Percentiles rank a stretch among this genome's conserved stretches.
Conservation (phyloP, 2,888 invertebrate genomes). For the Acrocera orbiculus region DNA sequence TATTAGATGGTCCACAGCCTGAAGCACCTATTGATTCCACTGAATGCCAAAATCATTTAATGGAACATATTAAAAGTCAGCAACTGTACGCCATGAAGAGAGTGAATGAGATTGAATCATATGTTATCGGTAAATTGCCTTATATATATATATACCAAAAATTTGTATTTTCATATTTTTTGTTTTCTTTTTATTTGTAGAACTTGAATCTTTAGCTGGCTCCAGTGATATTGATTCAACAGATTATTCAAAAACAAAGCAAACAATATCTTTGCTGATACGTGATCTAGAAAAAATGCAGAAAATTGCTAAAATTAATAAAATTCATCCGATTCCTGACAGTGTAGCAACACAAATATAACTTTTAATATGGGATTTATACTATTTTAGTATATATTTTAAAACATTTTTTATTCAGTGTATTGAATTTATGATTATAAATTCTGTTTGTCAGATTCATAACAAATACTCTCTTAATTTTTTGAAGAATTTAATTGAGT, state of each 20-base stretch:
- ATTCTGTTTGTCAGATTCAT: too few species aligned
- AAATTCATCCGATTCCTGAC: constrained; percentile 15
- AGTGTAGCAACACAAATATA: too few species aligned
- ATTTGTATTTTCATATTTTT: constrained; percentile 3
- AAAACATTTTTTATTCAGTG: too few species aligned
- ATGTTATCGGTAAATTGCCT: constrained; percentile 41
- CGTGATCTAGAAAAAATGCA: constrained; percentile 54
- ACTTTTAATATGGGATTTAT: too few species aligned
- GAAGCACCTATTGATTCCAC: constrained; percentile 66
- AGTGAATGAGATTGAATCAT: constrained; percentile 55
- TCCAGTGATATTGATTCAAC: constrained; percentile 40
- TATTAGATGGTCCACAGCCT: constrained; percentile 56
- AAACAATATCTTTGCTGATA: constrained; percentile 55
- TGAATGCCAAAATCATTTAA: constrained; percentile 56
- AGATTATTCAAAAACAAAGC: constrained; percentile 47
- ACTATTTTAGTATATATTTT: too few species aligned
- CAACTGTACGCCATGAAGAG: constrained; percentile 53
- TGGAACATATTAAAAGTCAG: constrained; percentile 59
- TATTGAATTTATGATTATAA: too few species aligned
- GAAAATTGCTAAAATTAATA: constrained; percentile 41
- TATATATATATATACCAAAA: not conserved
- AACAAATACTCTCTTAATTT: too few species aligned
- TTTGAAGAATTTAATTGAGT: too few species aligned
- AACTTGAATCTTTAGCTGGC: constrained; percentile 39
- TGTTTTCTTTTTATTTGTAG: constrained; percentile 22